phyloP scores from a whole-genome alignment of 1,140 invertebrate species.

The Littorina saxatilis region DNA sequence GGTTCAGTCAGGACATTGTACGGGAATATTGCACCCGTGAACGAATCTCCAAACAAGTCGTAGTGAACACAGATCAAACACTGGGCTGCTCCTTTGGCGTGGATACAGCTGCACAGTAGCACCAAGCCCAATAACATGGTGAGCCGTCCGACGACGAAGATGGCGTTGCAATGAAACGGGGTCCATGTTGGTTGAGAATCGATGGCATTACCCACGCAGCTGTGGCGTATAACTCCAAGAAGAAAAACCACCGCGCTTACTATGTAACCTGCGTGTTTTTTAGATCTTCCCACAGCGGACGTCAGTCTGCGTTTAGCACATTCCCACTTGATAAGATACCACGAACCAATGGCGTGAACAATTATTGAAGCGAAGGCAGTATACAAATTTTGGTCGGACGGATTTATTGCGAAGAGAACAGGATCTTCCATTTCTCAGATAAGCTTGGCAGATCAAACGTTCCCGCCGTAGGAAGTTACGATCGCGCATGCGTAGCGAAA shows the following conservation, averaged over 20 bases:
- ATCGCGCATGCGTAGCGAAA: too few species aligned
- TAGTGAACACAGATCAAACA: not conserved
- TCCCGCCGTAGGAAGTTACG: too few species aligned
- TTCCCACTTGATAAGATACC: not conserved
- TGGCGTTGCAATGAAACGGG: not conserved
- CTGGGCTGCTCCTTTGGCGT: not conserved
- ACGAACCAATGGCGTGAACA: not conserved
- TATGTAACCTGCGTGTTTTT: not conserved
- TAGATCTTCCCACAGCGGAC: not conserved
- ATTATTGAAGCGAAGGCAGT: not conserved
- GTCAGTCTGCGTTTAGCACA: not conserved
- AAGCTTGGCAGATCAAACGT: too few species aligned
- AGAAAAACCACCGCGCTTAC: not conserved
- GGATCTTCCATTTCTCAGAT: too few species aligned
- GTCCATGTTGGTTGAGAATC: not conserved
- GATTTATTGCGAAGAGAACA: not conserved
- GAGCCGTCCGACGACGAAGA: not conserved
- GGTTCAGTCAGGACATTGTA: not conserved
- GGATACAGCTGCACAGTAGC: not conserved
- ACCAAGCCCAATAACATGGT: not conserved
- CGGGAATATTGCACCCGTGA: not conserved
- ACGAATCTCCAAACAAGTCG: not conserved
- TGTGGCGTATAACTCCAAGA: not conserved
- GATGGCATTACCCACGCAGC: not conserved
- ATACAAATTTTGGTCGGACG: not conserved